Percentiles rank a stretch among this genome's conserved stretches.
These are phyloP conservation scores for Parotocinclus haroldoi DNA, from an alignment of 2,797 vertebrate genomes.

Conservation along the genomic window DNA sequence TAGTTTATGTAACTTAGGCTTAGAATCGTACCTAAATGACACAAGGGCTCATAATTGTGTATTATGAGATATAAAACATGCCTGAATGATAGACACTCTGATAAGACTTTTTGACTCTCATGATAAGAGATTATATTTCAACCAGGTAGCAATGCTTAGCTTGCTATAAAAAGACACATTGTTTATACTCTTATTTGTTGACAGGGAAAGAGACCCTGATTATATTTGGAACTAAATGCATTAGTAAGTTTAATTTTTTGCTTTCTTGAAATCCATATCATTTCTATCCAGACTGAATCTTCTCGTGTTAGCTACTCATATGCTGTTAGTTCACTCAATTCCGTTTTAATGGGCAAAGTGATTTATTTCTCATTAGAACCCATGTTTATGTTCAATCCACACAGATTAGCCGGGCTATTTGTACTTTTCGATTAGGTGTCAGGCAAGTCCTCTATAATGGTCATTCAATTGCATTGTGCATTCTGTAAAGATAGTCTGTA, in stretches of 20 bases:
- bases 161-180: slow-evolving; percentile 17
- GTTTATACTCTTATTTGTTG: slow-evolving; percentile 24
- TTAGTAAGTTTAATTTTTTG: slow-evolving; percentile 51
- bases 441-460: no score
- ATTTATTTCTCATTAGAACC: slow-evolving; percentile 61
- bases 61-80: no score
- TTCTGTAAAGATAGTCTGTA: no score
- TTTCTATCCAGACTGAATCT: slow-evolving; percentile 47
- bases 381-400: slow-evolving; percentile 59
- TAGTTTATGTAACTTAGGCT: no score
- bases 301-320: slow-evolving; percentile 44
- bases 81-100: no score
- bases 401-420: slow-evolving; percentile 68
- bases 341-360: slow-evolving; percentile 63
- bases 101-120: no score
- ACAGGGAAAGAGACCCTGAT: slow-evolving; percentile 13
- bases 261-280: slow-evolving; percentile 47
- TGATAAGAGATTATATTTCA: neutral
- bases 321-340: slow-evolving; percentile 62
- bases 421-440: slow-evolving; percentile 50
- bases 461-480: no score
- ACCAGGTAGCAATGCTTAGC: neutral
- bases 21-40: no score
- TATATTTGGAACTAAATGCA: slow-evolving; percentile 39
- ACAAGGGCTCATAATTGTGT: no score